Conservation (phyloP, 1,140 invertebrate genomes). For the Pseudomyrmex flavicornis region DNA sequence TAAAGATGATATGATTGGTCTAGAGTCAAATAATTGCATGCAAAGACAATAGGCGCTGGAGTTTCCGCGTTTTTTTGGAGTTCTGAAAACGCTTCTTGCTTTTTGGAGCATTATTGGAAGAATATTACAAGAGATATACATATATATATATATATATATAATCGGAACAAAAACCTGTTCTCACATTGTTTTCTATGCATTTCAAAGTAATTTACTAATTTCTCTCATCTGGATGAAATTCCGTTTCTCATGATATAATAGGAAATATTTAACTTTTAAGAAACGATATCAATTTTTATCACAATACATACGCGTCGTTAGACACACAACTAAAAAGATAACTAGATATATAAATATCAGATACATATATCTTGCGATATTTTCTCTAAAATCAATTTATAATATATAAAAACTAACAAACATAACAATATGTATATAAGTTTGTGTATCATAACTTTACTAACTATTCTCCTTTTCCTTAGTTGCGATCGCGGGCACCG, state of each 20-base stretch:
- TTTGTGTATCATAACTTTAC: constrained; percentile 60
- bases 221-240: background rate
- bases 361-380: background rate
- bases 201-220: constrained; percentile 1
- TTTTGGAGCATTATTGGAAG: background rate
- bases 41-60: constrained; percentile 79
- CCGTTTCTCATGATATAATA: background rate
- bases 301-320: background rate
- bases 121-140: background rate
- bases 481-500: constrained; percentile 68
- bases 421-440: too few relatives aligned
- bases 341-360: constrained; percentile 7
- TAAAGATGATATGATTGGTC: constrained; percentile 76
- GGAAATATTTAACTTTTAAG: background rate
- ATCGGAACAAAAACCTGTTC: too few relatives aligned
- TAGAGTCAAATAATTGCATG: constrained; percentile 82
- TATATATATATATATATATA: too few relatives aligned
- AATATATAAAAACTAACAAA: background rate
- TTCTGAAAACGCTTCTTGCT: too few relatives aligned
- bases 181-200: too few relatives aligned
- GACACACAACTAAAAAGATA: constrained; percentile 28
- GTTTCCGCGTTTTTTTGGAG: constrained; percentile 47
- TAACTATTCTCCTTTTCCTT: constrained; percentile 82
- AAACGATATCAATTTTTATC: constrained; percentile 29
- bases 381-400: constrained; percentile 1